Evolutionary conservation across 2,113 vertebrate genomes (phyloP), one percentile per base, ranked within the genome.

Genomic region (zebrafish (Danio rerio)): DNA sequence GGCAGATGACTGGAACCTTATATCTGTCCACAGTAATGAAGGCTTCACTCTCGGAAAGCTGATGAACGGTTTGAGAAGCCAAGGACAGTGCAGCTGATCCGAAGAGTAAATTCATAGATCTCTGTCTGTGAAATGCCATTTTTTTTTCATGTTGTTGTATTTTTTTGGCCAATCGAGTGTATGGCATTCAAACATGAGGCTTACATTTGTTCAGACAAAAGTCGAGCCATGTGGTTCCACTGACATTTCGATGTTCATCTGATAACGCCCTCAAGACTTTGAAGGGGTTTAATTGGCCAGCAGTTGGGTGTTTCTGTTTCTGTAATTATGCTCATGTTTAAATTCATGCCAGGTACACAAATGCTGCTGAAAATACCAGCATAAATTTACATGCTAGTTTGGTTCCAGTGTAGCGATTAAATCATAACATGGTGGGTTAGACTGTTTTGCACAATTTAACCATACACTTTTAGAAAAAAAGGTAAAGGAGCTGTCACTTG

Each of bases 1-100:
- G 59, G 45, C 74, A 21, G 11, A 59, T 59, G 40, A 75, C 58
- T 71, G 69, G 65, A 77, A 20, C 66, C 73, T 77, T 69, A 77
- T 52, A 71, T 61, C 73, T 82, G 79, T 65, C 52, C 42, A 66
- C 63, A 15, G 52, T 83, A 83, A 86, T 85, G 62, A 82, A 69
- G 69, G 74, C 76, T 53, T 83, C 18, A 63, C 53, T 68, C 81
- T 53, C 45, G 12, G 75, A 61, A 79, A 73, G 18, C 66, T 66
- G 63, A 65, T 65, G 16, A 59, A 69, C 18, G 45, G 65, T 76
- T 58, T 79, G 21, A 56, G 40, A 9, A 18, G 71, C 56, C 49
- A 47, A 9, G 13, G 13, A 56, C 21, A n/a, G 68, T 53, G 53
- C 5, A 16, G 53, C 45, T 85, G 68, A 81, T 78, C 45, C n/a